Evolutionary conservation across 2,113 vertebrate genomes (phyloP).

Genomic region (Nycticebus coucang): DNA sequence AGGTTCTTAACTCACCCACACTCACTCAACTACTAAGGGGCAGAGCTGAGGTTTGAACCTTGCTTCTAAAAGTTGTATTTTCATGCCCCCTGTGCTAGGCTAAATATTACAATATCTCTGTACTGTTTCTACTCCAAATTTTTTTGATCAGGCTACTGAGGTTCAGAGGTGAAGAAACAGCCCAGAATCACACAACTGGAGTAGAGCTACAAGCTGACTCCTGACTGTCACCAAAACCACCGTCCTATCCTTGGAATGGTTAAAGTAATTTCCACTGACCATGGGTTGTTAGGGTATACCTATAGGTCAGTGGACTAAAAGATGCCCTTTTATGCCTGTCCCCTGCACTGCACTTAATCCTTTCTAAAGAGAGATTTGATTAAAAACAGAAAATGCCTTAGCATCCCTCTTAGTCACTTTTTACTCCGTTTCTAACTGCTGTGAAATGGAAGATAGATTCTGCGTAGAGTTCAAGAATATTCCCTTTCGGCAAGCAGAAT

Average conservation of each 20-base stretch:
- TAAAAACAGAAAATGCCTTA: neutral
- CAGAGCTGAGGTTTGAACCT: conserved; percentile 32
- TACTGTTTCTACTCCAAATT: neutral
- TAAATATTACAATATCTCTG: neutral
- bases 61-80: neutral
- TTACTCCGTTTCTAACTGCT: neutral
- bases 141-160: neutral
- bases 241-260: neutral
- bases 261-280: neutral
- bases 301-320: neutral
- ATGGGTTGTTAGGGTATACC: neutral
- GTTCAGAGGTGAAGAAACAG: neutral
- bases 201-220: neutral
- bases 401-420: neutral
- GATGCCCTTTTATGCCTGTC: neutral
- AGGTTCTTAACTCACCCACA: neutral
- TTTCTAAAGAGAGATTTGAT: conserved; percentile 15
- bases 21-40: neutral
- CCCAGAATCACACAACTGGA: neutral
- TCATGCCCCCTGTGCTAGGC: neutral
- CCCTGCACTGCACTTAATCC: neutral
- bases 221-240: neutral
- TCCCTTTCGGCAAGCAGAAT: conserved; percentile 8
- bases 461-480: neutral
- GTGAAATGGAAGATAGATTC: neutral